These are phyloP conservation scores for Anoplius nigerrimus DNA, from an alignment of 2,888 invertebrate species.

Conservation along the genomic window DNA sequence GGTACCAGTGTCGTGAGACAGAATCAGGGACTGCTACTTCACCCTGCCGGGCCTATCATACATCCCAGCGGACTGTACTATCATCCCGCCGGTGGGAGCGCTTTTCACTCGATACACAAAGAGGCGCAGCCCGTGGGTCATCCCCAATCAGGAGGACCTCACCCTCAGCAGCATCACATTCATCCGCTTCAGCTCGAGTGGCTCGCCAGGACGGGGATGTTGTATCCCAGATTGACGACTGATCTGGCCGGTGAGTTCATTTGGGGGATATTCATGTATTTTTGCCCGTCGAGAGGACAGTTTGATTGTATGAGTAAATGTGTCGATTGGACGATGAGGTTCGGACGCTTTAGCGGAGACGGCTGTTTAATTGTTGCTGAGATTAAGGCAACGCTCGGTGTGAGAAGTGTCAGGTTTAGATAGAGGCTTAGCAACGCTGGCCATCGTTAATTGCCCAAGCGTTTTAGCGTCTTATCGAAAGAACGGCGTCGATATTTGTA, in stretches of 20 bases:
- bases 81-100: conserved; percentile 69
- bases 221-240: conserved; percentile 89
- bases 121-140: conserved; percentile 74
- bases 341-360: too few species aligned
- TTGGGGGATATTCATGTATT: too few species aligned
- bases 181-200: conserved; percentile 87
- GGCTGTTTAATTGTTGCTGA: too few species aligned
- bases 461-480: too few species aligned
- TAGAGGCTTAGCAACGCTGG: too few species aligned
- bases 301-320: too few species aligned
- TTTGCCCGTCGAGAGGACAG: too few species aligned
- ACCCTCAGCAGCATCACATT: conserved; percentile 81
- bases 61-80: conserved; percentile 70
- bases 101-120: conserved; percentile 76
- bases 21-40: conserved; percentile 67
- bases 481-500: too few species aligned
- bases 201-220: conserved; percentile 93
- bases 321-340: too few species aligned
- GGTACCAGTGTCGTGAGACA: conserved; percentile 61
- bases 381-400: too few species aligned
- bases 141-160: conserved; percentile 58
- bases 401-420: too few species aligned
- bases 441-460: too few species aligned
- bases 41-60: conserved; percentile 67
- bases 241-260: conserved; percentile 84